Evolutionary conservation across 2,888 invertebrate genomes (phyloP), one percentile per base, ranked within the genome.

Genomic region (Seladonia tumulorum): DNA sequence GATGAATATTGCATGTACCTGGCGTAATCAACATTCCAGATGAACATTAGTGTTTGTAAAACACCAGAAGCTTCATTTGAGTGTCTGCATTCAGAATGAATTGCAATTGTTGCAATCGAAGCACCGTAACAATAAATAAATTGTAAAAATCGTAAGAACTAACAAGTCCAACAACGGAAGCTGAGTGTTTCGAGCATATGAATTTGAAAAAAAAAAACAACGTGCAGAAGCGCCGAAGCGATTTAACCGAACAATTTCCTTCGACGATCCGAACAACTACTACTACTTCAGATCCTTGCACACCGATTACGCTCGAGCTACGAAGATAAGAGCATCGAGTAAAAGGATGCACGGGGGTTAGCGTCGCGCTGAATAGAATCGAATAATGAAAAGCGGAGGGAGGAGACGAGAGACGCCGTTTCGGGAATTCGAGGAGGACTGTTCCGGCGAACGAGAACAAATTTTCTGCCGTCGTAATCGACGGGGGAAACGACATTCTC

Each of bases 401-500:
- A 60, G 60, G 60, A 60, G 22, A 53, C 60, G 25, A 12, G n/a
- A 25, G n/a, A 60, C 60, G 60, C 14, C 66, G 66, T 60, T 60
- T 25, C 60, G 60, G 5, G 60, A 25, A 60, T 25, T 60, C 25
- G 60, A 35, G 66, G 29, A 18, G 29, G 29, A 22, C 35, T 10
- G 39, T 8, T 68, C 39, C 22, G 22, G 68, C 22, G 39, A 68
- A 68, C 18, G 39, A 35, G 68, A 68, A 39, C 68, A 39, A 68
- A 68, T 70, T 42, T 72, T 72, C 72, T 49, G 68, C 12, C 39
- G 45, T 8, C 22, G 68, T 63, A 63, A 68, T 68, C 68, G 35
- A 18, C 39, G n/a, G 47, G 12, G 8, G 29, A 25, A 25, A 70
- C 77, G 77, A 70, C 77, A 53, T 77, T 77, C 47, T 77, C 77